These are phyloP conservation scores for Ferrisia virgata DNA, from an alignment of 2,888 invertebrate genomes.

Conservation along the genomic window DNA sequence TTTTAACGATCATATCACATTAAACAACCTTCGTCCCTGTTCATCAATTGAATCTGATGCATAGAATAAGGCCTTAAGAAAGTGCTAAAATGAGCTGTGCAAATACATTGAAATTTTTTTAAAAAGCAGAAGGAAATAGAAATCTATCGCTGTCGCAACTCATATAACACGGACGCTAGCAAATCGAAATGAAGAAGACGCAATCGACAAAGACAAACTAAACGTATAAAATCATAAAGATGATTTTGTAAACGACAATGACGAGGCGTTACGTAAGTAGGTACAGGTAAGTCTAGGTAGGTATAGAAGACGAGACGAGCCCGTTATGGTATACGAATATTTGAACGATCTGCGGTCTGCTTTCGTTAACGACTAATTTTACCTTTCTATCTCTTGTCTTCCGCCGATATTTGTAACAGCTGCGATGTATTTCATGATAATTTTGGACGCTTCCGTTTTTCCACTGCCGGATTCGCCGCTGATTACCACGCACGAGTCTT, in stretches of 20 bases:
- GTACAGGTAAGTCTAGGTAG: neutral
- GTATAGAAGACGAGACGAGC: neutral
- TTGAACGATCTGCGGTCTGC: neutral
- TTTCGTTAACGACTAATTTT: conserved; percentile 45
- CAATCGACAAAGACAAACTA: no score
- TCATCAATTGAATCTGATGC: no score
- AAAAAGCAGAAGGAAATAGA: no score
- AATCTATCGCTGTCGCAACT: no score
- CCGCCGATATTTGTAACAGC: conserved; percentile 90
- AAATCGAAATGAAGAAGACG: no score
- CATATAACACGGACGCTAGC: no score
- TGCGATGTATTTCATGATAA: conserved; percentile 97
- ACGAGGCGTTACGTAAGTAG: neutral
- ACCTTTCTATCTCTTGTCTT: conserved; percentile 95
- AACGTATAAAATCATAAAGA: no score
- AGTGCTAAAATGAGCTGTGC: no score
- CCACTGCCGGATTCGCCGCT: conserved; percentile 97
- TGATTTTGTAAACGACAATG: neutral
- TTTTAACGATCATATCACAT: no score
- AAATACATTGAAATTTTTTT: no score
- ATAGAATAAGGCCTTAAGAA: no score
- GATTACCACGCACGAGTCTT: conserved; percentile 96
- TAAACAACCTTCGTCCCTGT: no score
- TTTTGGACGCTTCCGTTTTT: conserved; percentile 98
- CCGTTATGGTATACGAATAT: neutral